phyloP scores from a whole-genome alignment of 2,888 invertebrate genomes.

The Polydrusus tereticollis region DNA sequence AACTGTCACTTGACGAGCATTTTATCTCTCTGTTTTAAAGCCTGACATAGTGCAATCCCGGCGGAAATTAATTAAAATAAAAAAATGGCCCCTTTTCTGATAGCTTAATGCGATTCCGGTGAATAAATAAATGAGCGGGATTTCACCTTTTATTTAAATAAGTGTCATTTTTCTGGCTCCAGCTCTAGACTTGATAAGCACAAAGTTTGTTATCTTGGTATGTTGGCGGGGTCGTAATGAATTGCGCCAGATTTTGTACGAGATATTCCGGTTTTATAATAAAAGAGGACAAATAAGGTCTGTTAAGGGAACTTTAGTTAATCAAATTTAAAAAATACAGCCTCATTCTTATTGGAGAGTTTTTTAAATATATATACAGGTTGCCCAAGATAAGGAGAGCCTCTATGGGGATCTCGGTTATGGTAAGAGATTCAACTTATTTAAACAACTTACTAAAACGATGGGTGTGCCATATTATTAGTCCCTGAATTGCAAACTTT shows the following conservation, averaged over 20 bases:
- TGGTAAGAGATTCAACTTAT: too few species aligned
- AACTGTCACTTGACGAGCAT: slow-evolving; percentile 64
- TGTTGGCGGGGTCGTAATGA: slow-evolving; percentile 17
- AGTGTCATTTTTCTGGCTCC: slow-evolving; percentile 48
- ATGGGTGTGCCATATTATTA: too few species aligned
- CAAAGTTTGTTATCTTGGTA: slow-evolving; percentile 21
- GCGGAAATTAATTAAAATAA: slow-evolving; percentile 67
- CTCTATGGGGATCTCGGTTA: too few species aligned
- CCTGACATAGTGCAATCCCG: slow-evolving; percentile 64
- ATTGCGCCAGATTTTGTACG: not conserved
- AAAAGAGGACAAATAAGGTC: too few species aligned
- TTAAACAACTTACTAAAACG: too few species aligned
- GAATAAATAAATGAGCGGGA: slow-evolving; percentile 63
- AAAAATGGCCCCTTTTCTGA: slow-evolving; percentile 61
- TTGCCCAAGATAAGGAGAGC: too few species aligned
- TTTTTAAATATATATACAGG: too few species aligned
- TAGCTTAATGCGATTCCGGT: slow-evolving; percentile 65
- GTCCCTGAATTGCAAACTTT: too few species aligned
- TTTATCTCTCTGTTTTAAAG: slow-evolving; percentile 65
- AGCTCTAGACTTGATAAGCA: not conserved
- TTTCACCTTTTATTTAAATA: slow-evolving; percentile 61
- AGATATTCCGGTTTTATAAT: not conserved
- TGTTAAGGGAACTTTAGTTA: too few species aligned
- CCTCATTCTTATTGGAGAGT: too few species aligned
- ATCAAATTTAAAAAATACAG: too few species aligned